These are phyloP conservation scores for Calameuta pallipes DNA, from an alignment of 2,888 invertebrate species.

Conservation along the genomic window DNA sequence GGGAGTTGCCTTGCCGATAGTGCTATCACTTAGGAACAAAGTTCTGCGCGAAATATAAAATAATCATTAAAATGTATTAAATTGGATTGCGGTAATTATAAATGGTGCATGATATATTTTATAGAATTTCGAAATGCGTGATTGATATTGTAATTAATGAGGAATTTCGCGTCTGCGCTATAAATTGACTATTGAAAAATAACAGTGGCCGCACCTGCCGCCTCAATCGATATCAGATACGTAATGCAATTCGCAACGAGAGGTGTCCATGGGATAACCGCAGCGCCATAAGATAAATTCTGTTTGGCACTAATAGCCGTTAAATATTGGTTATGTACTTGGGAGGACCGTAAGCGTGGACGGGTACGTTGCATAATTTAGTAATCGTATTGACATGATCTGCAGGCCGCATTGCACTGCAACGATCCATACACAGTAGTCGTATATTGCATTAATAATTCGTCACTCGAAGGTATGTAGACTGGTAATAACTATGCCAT, in stretches of 20 bases:
- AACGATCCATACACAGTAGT: background rate
- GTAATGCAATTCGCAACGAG: conserved; percentile 26
- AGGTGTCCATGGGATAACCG: background rate
- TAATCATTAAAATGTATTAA: background rate
- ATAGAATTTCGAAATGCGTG: background rate
- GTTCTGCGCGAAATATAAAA: too few relatives aligned
- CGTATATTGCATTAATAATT: background rate
- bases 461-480: too few relatives aligned
- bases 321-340: conserved; percentile 52
- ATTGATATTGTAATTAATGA: background rate
- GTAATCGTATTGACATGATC: conserved; percentile 43
- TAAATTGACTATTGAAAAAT: background rate
- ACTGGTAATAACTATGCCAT: background rate
- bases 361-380: conserved; percentile 37
- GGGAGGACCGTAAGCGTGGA: conserved; percentile 28
- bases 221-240: conserved; percentile 51
- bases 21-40: too few relatives aligned
- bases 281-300: conserved; percentile 49
- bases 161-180: background rate
- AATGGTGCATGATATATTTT: background rate
- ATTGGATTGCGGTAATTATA: background rate
- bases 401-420: conserved; percentile 9
- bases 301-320: conserved; percentile 53
- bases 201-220: conserved; percentile 35
- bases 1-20: too few relatives aligned